Evolutionary conservation across 2,888 invertebrate species (phyloP), one percentile per base, ranked within the genome.

Genomic region (Drosophila austrosaltans): DNA sequence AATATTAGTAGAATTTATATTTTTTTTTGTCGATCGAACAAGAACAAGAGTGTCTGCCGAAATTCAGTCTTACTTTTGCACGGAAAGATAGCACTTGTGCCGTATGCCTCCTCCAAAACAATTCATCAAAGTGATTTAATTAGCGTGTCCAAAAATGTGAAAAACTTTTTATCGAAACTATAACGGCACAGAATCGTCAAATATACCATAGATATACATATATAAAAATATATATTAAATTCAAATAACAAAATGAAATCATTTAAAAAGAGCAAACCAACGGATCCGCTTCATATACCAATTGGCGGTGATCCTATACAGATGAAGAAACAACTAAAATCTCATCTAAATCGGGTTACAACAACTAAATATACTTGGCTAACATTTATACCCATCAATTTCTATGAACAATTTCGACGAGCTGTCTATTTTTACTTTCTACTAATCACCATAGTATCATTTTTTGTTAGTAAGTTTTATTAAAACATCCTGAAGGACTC

Each of bases 391-490:
- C 96, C 96, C 32, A 95, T 96, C 92, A 97, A 97, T 92, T 92
- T 97, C 39, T 93, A 95, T 78, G 97, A 97, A 87, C 97, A 97
- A 93, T 97, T 97, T 91, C 94, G 96, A 22, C 94, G 97, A 54
- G 94, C 97, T 48, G 97, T 96, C 75, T 97, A 97, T 93, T 96
- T 97, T 91, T 97, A 97, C 91, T 97, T 97, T 91, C 93, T 97
- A 39, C 92, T 95, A 32, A 95, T 96, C 76, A 95, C 96, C 8
- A 93, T 96, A 12, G 93, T 97, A 54, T 94, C 96, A 73, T 92
- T 96, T 76, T 91, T 94, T 79, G 95, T 94, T 78, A 94, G 94
- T 94, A 81, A 93, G 94, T 92, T 48, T 16, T 16, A 16, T 16
- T 16, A 16, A 16, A 8, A 20, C 0, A 25, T 0, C 28, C 28